phyloP scores from a whole-genome alignment of 2,797 vertebrate species.

The Heliangelus exortis region DNA sequence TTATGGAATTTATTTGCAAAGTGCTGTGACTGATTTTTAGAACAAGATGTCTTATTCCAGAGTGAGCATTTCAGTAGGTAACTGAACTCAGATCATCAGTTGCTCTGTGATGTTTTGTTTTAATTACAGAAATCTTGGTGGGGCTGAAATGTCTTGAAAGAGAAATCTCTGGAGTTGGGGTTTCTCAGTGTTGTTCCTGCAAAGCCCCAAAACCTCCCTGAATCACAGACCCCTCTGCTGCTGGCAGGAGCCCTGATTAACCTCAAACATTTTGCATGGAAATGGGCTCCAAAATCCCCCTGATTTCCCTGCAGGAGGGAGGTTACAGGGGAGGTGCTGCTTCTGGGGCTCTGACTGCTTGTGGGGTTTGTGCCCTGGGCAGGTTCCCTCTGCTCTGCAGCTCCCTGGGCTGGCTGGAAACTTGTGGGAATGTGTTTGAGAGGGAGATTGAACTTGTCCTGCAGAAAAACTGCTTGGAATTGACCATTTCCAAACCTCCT shows the following conservation, averaged over 20 bases:
- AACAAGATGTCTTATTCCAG: not conserved
- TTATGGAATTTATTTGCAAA: not conserved
- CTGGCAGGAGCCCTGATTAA: accelerated
- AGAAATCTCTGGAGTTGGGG: not conserved
- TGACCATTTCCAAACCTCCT: not conserved
- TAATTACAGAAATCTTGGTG: not conserved
- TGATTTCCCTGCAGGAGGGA: not conserved
- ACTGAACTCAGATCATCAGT: not conserved
- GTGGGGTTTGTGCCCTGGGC: not conserved
- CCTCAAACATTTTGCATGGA: not conserved
- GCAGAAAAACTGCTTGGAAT: not conserved
- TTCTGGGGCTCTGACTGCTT: not conserved
- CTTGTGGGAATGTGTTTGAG: not conserved
- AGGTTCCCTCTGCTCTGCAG: not conserved
- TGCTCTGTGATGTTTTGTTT: not conserved
- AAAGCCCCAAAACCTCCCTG: not conserved
- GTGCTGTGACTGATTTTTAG: not conserved
- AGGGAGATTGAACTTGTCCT: not conserved
- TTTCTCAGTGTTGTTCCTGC: not conserved
- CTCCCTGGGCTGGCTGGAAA: not conserved
- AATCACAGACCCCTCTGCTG: accelerated
- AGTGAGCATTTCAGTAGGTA: not conserved
- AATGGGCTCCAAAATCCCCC: not conserved
- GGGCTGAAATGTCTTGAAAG: not conserved
- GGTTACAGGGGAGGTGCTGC: not conserved